Evolutionary conservation across 2,113 vertebrate genomes (phyloP), one percentile per base, ranked within the genome.

Genomic region (Cochlearius cochlearius): DNA sequence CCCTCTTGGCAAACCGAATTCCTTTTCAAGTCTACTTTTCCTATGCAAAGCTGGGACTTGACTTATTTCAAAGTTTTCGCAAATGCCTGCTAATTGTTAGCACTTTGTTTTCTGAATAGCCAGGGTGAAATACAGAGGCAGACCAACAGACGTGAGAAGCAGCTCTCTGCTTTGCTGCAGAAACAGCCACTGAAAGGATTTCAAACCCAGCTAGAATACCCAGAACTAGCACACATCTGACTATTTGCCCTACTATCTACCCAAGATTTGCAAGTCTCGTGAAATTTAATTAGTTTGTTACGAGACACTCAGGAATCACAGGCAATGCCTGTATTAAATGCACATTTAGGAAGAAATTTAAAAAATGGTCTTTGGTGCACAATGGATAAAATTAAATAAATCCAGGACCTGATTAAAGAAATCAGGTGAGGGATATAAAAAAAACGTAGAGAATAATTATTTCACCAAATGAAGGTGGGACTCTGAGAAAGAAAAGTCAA

Each of bases 301-400:
- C 0, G 1, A 75, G 52, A 50, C 15, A n/a, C 41, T 30, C 23
- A 15, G 38, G 59, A 93, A 71, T 58, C 56, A 92, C 17, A 55
- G 7, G 30, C 3, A 72, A n/a, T 39, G 15, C 9, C 39, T 80
- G 36, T 21, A 68, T 2, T 23, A 73, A 68, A 73, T 10, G 10
- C 16, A 67, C 7, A 29, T 25, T 71, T 30, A n/a, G 6, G 11
- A 80, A 80, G 62, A 88, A 36, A 34, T 3, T 25, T 75, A 2
- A 2, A 32, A 74, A 79, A 9, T 17, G 0, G 5, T 64, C 53
- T 68, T 79, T 39, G 17, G 10, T 73, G 34, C 0, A 0, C 30
- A 53, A 36, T 7, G 36, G 14, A 55, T 79, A 47, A 75, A 85
- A 75, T 52, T 50, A 88, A 68, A 93, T 67, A 72, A 84, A 88